These are phyloP conservation scores for Sericinus montela DNA, from an alignment of 2,888 invertebrate genomes.

Conservation along the genomic window DNA sequence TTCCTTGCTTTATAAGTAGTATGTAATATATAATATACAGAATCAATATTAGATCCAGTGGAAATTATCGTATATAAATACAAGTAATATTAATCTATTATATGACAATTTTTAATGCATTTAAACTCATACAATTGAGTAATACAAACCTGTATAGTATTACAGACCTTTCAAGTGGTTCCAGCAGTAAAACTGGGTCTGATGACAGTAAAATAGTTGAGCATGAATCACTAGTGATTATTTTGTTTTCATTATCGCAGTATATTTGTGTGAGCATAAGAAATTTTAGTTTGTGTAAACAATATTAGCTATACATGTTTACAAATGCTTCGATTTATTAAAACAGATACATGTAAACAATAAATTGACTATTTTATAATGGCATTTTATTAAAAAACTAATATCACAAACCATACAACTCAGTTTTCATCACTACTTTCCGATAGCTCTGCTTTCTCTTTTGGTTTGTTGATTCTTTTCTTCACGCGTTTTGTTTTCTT, in stretches of 20 bases:
- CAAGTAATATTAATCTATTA: background rate
- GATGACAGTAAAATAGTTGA: conserved; percentile 1
- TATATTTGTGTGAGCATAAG: conserved; percentile 34
- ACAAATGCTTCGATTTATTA: conserved; percentile 41
- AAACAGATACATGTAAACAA: conserved; percentile 60
- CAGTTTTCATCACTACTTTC: conserved; percentile 76
- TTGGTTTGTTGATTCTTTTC: conserved; percentile 63
- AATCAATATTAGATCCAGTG: background rate
- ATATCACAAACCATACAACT: conserved; percentile 12
- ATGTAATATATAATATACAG: background rate
- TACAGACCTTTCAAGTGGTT: background rate
- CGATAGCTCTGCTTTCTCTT: conserved; percentile 82
- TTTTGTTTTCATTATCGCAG: conserved; percentile 22
- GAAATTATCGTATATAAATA: background rate
- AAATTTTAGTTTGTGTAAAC: conserved; percentile 36
- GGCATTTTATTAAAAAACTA: conserved; percentile 37
- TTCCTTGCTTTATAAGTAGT: background rate
- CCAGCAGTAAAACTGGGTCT: conserved; percentile 2
- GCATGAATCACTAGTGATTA: conserved; percentile 2
- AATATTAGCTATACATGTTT: conserved; percentile 33
- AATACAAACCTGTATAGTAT: conserved; percentile 13
- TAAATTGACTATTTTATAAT: conserved; percentile 66
- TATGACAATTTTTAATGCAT: too few relatives aligned
- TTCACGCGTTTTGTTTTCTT: conserved; percentile 70
- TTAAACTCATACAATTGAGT: too few relatives aligned